Evolutionary conservation across 2,113 vertebrate genomes (phyloP), one percentile per base, ranked within the genome.

Genomic region (Bujurquina vittata): DNA sequence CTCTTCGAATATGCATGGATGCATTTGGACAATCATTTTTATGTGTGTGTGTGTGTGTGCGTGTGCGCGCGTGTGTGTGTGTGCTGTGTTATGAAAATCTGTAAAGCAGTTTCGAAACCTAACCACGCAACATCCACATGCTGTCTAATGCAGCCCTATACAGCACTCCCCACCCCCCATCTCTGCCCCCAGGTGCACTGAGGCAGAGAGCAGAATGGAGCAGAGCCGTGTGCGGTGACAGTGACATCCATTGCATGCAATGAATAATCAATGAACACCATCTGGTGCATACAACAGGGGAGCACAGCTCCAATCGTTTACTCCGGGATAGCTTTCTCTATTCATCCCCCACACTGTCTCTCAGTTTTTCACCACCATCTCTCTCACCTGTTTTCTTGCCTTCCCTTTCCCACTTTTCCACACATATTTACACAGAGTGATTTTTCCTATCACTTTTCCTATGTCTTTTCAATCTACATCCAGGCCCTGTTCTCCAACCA

Each of bases 211-310:
- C 84, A 89, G 90, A 90, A 87, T 92, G 86, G 86, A 93, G 88
- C 85, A 43, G 85, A 91, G 90, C 93, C 9, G 65, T 88, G 91
- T 78, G 91, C 77, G 59, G 82, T 91, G 94, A 94, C 93, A 93
- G 93, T 93, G 92, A 94, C 93, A 95, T 95, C 93, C 94, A 94
- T 94, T 84, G 91, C 94, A 90, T 80, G 90, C 91, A 91, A 95
- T 95, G 94, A 95, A 95, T 95, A 95, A 94, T 95, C 94, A 94
- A 95, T 94, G 94, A 94, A 94, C 91, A 92, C 94, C 94, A 95
- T 95, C 94, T 95, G 94, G 90, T 87, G 91, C 88, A 88, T 89
- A 94, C 91, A 91, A 93, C 91, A 72, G 90, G 88, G 92, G 90
- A 88, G 91, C 87, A 77, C 60, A 84, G 87, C 91, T 86, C 87